Conservation (phyloP, 1,140 invertebrate genomes). For the Eubasilissa regina region DNA sequence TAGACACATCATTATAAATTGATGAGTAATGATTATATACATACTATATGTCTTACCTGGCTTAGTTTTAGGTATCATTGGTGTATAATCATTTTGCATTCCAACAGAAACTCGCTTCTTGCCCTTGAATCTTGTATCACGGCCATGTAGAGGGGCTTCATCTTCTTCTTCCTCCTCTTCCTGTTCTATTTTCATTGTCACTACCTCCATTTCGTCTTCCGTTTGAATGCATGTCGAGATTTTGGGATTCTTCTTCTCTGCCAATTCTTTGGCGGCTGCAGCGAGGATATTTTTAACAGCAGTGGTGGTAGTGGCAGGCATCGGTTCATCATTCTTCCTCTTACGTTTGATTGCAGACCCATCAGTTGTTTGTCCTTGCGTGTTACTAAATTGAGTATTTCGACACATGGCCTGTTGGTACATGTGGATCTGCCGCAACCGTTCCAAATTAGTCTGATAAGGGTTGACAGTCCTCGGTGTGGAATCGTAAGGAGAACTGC, state of each 20-base stretch:
- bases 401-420: constrained; percentile 71
- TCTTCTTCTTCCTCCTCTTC: constrained; percentile 54
- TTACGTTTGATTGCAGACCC: constrained; percentile 61
- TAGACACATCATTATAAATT: background rate
- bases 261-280: constrained; percentile 69
- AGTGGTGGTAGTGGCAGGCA: constrained; percentile 64
- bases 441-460: constrained; percentile 68
- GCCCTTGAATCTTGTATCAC: constrained; percentile 68
- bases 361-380: constrained; percentile 7
- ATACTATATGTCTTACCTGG: constrained; percentile 23
- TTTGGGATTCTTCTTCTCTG: constrained; percentile 65
- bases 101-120: constrained; percentile 73
- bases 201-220: constrained; percentile 64
- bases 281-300: constrained; percentile 70
- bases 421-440: constrained; percentile 69
- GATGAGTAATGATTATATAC: background rate
- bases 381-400: constrained; percentile 41
- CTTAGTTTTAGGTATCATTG: constrained; percentile 49
- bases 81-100: constrained; percentile 54
- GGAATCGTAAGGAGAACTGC: constrained; percentile 55
- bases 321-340: constrained; percentile 66
- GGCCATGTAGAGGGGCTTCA: constrained; percentile 50
- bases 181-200: constrained; percentile 38
- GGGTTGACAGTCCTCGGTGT: constrained; percentile 58
- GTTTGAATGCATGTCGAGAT: constrained; percentile 68